Evolutionary conservation across 2,888 invertebrate species (phyloP), one percentile per base, ranked within the genome.

Genomic region (Sussaba pulchella): DNA sequence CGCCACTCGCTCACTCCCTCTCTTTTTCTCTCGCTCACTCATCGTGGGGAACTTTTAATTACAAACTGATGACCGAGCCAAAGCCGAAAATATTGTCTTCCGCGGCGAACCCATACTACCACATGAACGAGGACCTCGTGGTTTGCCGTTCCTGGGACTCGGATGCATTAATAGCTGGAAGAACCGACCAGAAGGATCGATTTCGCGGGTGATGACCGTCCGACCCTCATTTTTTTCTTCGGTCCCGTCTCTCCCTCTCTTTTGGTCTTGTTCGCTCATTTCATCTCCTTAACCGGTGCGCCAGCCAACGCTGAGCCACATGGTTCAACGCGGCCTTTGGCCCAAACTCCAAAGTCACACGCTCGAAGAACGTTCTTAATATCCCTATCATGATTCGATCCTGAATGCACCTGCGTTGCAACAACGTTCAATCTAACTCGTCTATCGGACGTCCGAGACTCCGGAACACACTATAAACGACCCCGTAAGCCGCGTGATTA

Each of bases 31-130:
- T n/a, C 73, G 66, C 61, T 47, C 71, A 54, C 81, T 74, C 89
- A 88, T 89, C 89, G 87, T 88, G 86, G 87, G 87, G 87, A 88
- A 89, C 88, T 91, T 91, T 91, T 91, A 91, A 91, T 91, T 91
- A 91, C 91, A 87, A 91, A 88, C 89, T 90, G 91, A 91, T 91
- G 91, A 91, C 90, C 89, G 90, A 91, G 90, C 91, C 91, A 88
- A 89, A 90, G 87, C 88, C 87, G 86, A 90, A 91, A 91, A 90
- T 91, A 91, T 89, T 90, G 90, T 91, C 89, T 90, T 89, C 89
- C 83, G 78, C 67, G 52, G 75, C 72, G 79, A 69, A 79, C 82
- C 2, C 77, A 80, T 82, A 78, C 76, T 73, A 70, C 75, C 50
- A 63, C 63, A 70, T 39, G 73, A 59, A 39, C 52, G 26, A 64